phyloP scores from a whole-genome alignment of 1,140 invertebrate species.

The Platyura marginata region DNA sequence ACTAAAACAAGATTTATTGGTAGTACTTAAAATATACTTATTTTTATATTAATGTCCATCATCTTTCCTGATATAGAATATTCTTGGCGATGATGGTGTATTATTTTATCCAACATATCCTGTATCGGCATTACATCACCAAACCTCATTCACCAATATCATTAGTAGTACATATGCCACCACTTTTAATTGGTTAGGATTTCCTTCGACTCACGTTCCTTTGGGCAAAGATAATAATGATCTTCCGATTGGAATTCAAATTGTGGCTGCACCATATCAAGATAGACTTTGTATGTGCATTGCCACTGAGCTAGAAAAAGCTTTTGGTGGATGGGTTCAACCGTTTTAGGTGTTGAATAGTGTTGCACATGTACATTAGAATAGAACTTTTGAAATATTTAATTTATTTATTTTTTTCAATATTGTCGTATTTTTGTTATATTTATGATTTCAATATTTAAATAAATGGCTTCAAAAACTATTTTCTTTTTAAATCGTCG shows the following conservation, averaged over 20 bases:
- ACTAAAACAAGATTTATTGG: conserved; percentile 18
- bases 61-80: too few relatives aligned
- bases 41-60: too few relatives aligned
- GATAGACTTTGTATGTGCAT: conserved; percentile 59
- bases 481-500: too few relatives aligned
- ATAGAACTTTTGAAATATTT: too few relatives aligned
- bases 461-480: too few relatives aligned
- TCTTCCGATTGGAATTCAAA: conserved; percentile 57
- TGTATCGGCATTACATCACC: conserved; percentile 39
- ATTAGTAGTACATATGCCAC: conserved; percentile 46
- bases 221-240: conserved; percentile 41
- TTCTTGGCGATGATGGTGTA: conserved; percentile 43
- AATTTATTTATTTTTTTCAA: too few relatives aligned
- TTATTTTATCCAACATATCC: conserved; percentile 58
- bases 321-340: conserved; percentile 57
- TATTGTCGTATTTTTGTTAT: too few relatives aligned
- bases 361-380: too few relatives aligned
- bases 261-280: conserved; percentile 37
- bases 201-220: conserved; percentile 57
- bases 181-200: conserved; percentile 52
- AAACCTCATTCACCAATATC: conserved; percentile 34
- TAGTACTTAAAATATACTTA: conserved; percentile 12
- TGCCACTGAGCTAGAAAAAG: conserved; percentile 55
- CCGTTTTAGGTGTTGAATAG: background rate
- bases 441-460: too few relatives aligned